Evolutionary conservation across 2,113 vertebrate genomes (phyloP).

Genomic region (Carassius carassius): DNA sequence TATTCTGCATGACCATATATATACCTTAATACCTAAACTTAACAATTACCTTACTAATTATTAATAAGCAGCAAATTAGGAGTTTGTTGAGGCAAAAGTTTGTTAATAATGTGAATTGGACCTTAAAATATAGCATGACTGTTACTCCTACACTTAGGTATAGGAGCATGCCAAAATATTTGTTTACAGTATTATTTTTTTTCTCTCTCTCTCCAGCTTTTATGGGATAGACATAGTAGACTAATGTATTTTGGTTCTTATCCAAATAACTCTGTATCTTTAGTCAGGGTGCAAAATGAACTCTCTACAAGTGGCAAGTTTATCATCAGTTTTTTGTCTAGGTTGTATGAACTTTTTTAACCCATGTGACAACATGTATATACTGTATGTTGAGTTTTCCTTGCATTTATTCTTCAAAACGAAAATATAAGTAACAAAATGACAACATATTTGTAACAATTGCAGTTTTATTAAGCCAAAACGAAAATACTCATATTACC

Average conservation of each 20-base stretch:
- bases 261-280: too few species aligned
- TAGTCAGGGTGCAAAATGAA: not conserved
- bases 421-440: not conserved
- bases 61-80: too few species aligned
- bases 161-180: too few species aligned
- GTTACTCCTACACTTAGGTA: too few species aligned
- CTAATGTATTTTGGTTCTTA: not conserved
- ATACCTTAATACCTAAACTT: too few species aligned
- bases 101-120: too few species aligned
- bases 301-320: too few species aligned
- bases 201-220: too few species aligned
- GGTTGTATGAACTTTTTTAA: not conserved
- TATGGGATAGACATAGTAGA: not conserved
- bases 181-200: too few species aligned
- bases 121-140: too few species aligned
- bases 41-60: too few species aligned
- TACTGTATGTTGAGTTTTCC: not conserved
- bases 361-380: not conserved
- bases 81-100: too few species aligned
- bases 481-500: not conserved
- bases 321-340: not conserved
- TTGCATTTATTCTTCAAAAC: not conserved
- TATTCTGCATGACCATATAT: constrained; percentile 79
- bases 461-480: not conserved
- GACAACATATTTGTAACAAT: not conserved